Base-by-base conservation (phyloP, 1,140 invertebrate genomes). In the Procambarus clarkii region DNA sequence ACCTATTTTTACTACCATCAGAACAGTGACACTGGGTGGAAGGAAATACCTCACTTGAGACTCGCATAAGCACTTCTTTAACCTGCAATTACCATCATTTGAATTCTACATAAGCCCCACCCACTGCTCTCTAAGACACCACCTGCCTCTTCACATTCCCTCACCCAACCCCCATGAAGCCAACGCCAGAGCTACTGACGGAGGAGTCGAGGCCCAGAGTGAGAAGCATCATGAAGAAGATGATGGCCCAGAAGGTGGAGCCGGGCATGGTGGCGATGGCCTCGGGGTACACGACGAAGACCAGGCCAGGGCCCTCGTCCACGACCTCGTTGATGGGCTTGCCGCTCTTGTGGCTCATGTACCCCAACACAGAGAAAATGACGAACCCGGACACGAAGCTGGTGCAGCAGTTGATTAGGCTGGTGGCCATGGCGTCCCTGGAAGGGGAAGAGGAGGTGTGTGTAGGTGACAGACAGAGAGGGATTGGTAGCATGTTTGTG, bases 301-400 rank as follows among this genome's bases (percentile, higher is more conserved):
- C 98, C 1, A 99, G 95, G 4, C 98, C 98, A 0, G 98, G 98
- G 3, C 98, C 95, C 93, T 95, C 92, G 85, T 94, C 93, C 58
- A 94, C 94, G 9, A 95, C 94, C 83, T 94, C 93, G 91, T 94
- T 93, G 50, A 98, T 97, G 21, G 97, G 96, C 81, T 96, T 96
- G 44, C 97, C 96, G 58, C 97, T 97, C 11, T 96, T 96, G 92
- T 97, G 96, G 0, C 98, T 97, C 98, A 99, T 99, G 94, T 99
- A 99, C 2, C 98, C 98, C 74, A 98, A 94, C 44, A 99, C 98
- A 2, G 98, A 98, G 95, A 99, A 99, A 93, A 99, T 99, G 21
- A 99, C 99, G 95, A 99, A 99, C 34, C 99, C 99, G 24, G 99
- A 98, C 13, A 99, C 94, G 94, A 99, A 99, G 93, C 98, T 99